These are phyloP conservation scores for Lasioglossum calceatum DNA, from an alignment of 2,888 invertebrate species.

Conservation along the genomic window DNA sequence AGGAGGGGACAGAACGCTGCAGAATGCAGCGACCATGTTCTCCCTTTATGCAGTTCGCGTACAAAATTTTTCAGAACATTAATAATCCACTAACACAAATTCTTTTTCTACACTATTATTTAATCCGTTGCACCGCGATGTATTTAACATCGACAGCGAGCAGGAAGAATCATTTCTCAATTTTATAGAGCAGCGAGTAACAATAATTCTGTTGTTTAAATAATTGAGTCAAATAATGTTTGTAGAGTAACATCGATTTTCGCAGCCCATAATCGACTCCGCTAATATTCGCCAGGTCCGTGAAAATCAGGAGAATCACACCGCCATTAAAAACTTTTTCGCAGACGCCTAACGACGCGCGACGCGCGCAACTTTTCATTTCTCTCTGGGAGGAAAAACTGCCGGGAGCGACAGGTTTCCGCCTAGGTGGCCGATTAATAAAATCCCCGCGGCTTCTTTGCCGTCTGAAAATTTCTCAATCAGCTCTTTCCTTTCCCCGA, in stretches of 20 bases:
- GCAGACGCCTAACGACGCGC: not conserved
- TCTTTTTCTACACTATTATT: not conserved
- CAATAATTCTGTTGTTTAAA: not conserved
- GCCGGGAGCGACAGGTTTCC: conserved; percentile 22
- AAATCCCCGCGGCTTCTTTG: conserved; percentile 32
- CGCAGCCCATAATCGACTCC: not conserved
- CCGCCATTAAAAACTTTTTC: not conserved
- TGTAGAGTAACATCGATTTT: not conserved
- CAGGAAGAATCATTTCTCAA: no score
- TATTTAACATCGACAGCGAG: no score
- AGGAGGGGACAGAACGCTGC: not conserved
- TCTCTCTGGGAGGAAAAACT: not conserved
- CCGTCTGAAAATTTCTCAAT: conserved; percentile 43
- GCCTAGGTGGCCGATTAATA: conserved; percentile 44
- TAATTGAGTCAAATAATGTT: not conserved
- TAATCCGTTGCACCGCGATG: not conserved
- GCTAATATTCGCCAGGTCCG: not conserved
- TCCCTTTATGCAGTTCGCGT: not conserved
- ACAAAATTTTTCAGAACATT: not conserved
- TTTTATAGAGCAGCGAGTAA: not conserved
- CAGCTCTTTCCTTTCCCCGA: conserved; percentile 35
- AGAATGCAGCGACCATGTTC: not conserved
- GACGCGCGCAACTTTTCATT: not conserved
- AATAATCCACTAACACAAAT: not conserved
- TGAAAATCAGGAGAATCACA: not conserved